Evolutionary conservation across 2,113 vertebrate species (phyloP).

Genomic region (Pterocles burchelli): DNA sequence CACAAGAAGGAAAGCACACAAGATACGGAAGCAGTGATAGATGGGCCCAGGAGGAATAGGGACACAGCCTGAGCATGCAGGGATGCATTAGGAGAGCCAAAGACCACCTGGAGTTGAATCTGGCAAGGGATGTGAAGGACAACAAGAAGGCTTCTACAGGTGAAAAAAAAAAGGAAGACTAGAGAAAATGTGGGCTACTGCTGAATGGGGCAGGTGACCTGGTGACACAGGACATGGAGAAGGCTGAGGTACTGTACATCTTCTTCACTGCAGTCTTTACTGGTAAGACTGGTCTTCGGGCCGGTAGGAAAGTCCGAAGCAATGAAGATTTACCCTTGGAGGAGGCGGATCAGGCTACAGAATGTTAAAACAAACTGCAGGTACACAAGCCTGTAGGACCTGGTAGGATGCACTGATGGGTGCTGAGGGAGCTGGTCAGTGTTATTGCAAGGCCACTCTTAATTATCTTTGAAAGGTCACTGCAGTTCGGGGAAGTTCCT

Average conservation of each 20-base stretch:
- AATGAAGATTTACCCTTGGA: neutral
- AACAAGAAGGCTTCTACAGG: too few species aligned
- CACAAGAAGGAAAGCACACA: neutral
- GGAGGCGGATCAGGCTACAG: neutral
- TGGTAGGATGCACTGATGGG: neutral
- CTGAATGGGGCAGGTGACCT: neutral
- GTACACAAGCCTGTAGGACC: neutral
- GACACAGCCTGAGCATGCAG: neutral
- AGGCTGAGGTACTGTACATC: neutral
- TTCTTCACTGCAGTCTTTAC: neutral
- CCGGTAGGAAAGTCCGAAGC: neutral
- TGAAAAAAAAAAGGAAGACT: neutral
- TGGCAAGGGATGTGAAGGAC: too few species aligned
- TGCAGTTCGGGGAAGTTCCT: neutral
- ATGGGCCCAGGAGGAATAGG: neutral
- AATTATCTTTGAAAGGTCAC: neutral
- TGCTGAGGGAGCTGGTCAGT: too few species aligned
- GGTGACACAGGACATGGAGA: neutral
- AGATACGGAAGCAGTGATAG: neutral
- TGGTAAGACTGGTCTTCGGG: neutral
- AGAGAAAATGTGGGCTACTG: neutral
- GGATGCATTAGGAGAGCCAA: too few species aligned
- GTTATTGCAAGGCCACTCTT: neutral
- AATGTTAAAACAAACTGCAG: neutral
- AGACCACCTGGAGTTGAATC: too few species aligned